Evolutionary conservation across 2,888 invertebrate genomes (phyloP), one percentile per base, ranked within the genome.

Genomic region (Drosophila neonasuta): DNA sequence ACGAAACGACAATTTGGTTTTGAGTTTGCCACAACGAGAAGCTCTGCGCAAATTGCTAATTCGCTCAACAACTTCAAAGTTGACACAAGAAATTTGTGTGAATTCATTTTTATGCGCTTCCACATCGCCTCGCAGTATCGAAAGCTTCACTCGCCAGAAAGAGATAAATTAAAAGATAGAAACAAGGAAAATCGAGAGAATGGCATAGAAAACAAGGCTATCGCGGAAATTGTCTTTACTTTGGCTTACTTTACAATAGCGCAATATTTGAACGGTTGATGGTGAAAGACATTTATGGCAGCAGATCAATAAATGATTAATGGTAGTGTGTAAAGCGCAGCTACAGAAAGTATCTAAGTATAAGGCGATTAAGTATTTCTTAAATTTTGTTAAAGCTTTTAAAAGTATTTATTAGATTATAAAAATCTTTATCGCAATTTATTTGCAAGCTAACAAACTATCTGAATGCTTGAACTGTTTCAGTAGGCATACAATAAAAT

Each of bases 51-150:
- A 85, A 70, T 78, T 75, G 60, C 76, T 79, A 79, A 86, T 80
- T 83, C 76, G 70, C 50, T 56, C 17, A 70, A 69, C 63, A 79
- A 71, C 74, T 75, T 71, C 39, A 62, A 44, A 71, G 79, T 80
- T 80, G 79, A 81, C 80, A 83, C 60, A 76, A 80, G 74, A 86
- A 80, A 83, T 78, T 81, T 75, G 72, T 71, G 62, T 61, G 68
- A 73, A 83, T 80, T 54, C 56, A 65, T 72, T 80, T 83, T 68
- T 55, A 69, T 70, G 60, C 36, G 52, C 32, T 45, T 52, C 52
- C 39, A 30, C 34, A 32, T 48, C 29, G 34, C 7, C 3, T 48
- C 29, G 34, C 7, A 5, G 15, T 41, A n/a, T 15, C 15, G 41
- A 24, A 17, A 17, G n/a, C 39, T 13, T n/a, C 17, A 9, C 15